These are phyloP conservation scores for Belonocnema kinseyi DNA, from an alignment of 1,140 invertebrate species.

Conservation along the genomic window DNA sequence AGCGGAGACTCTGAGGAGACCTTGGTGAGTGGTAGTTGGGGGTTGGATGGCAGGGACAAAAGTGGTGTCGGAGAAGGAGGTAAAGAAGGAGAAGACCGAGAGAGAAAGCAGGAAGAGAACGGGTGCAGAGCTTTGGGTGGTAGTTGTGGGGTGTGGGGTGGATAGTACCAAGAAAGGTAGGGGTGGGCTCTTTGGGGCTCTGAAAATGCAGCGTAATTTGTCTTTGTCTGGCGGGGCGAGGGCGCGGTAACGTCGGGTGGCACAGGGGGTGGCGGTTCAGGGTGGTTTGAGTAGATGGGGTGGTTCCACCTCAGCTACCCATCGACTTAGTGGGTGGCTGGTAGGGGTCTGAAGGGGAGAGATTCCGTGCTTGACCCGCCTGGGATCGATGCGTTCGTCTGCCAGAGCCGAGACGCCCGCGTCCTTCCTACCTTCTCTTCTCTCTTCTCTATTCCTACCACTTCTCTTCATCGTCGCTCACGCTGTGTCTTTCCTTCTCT, in stretches of 20 bases:
- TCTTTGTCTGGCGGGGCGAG: conserved; percentile 74
- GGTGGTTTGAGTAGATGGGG: conserved; percentile 50
- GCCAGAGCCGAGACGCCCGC: conserved; percentile 74
- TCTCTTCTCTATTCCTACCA: conserved; percentile 32
- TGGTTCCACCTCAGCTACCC: too few species aligned
- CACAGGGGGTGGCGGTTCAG: conserved; percentile 56
- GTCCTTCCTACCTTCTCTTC: conserved; percentile 65
- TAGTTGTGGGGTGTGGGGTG: conserved; percentile 38
- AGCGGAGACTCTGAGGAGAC: conserved; percentile 43
- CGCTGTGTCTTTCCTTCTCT: conserved; percentile 33
- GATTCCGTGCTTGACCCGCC: conserved; percentile 74
- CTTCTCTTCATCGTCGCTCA: conserved; percentile 38
- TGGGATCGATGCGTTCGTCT: conserved; percentile 76
- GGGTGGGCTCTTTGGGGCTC: conserved; percentile 69
- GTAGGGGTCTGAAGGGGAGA: conserved; percentile 46
- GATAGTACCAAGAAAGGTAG: conserved; percentile 37
- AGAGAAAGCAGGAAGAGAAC: background rate
- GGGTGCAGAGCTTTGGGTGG: conserved; percentile 29
- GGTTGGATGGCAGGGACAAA: conserved; percentile 20
- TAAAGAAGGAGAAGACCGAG: conserved; percentile 37
- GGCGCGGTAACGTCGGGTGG: conserved; percentile 64
- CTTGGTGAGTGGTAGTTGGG: conserved; percentile 1
- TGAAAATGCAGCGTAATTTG: conserved; percentile 76
- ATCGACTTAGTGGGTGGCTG: conserved; percentile 45
- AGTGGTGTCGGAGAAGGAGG: conserved; percentile 29